A percentile compares a stretch with the other conserved stretches of the same genome.
Conservation (phyloP, 2,888 invertebrate species). For the Ormyrus rosae region DNA sequence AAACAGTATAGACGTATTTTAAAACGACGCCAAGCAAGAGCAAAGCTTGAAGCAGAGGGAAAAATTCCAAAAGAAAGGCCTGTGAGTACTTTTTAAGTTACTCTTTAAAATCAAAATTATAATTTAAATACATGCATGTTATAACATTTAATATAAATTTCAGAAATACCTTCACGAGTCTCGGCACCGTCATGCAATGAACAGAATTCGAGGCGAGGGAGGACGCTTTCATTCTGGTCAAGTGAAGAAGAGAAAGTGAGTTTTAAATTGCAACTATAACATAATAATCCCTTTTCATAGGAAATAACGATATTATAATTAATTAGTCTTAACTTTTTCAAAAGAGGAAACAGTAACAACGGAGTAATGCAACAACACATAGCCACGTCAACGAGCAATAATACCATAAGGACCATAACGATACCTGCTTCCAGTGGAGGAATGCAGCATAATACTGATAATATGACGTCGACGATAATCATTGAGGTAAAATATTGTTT, state of each 20-base stretch:
- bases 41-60: slow-evolving; percentile 95
- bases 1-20: slow-evolving; percentile 98
- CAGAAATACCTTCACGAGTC: slow-evolving; percentile 99
- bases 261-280: slow-evolving; percentile 30
- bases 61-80: slow-evolving; percentile 98
- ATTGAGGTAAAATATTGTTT: slow-evolving; percentile 63
- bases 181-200: slow-evolving; percentile 97
- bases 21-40: slow-evolving; percentile 94
- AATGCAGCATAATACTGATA: slow-evolving; percentile 68
- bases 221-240: slow-evolving; percentile 93
- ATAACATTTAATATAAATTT: slow-evolving; percentile 42
- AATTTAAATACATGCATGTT: background rate
- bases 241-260: slow-evolving; percentile 73
- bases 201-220: slow-evolving; percentile 96
- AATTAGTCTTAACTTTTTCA: slow-evolving; percentile 49
- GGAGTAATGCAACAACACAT: slow-evolving; percentile 67
- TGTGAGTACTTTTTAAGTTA: slow-evolving; percentile 76
- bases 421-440: slow-evolving; percentile 66
- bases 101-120: slow-evolving; percentile 12
- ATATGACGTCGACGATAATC: slow-evolving; percentile 68
- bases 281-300: background rate
- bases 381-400: slow-evolving; percentile 66
- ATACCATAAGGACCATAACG: slow-evolving; percentile 67
- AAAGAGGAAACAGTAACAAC: slow-evolving; percentile 62
- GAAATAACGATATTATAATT: background rate